phyloP scores from a whole-genome alignment of 2,113 vertebrate genomes.

The Hippopotamus amphibius region DNA sequence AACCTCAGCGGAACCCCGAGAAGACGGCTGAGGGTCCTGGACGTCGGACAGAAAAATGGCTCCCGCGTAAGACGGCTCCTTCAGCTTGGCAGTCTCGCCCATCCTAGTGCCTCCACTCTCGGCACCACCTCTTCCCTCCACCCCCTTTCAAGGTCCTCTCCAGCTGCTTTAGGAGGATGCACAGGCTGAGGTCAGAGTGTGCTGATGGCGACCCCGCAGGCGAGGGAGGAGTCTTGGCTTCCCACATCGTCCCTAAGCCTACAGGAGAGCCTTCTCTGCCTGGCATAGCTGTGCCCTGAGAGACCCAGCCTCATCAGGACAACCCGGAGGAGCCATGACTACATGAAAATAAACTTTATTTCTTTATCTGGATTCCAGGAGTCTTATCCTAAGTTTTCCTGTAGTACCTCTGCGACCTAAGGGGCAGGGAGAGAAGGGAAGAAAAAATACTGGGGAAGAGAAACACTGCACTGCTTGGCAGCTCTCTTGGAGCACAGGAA shows the following conservation, averaged over 20 bases:
- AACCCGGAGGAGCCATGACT: slow-evolving; percentile 60
- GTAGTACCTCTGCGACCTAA: slow-evolving; percentile 65
- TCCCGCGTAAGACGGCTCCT: neutral
- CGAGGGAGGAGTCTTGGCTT: neutral
- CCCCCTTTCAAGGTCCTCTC: neutral
- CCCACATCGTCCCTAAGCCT: neutral
- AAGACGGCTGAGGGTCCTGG: neutral
- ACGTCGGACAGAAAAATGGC: neutral
- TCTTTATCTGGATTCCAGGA: slow-evolving; percentile 53
- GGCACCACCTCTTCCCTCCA: neutral
- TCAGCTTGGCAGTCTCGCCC: neutral
- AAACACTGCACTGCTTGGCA: slow-evolving; percentile 60
- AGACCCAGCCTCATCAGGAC: neutral
- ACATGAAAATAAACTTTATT: slow-evolving; percentile 62
- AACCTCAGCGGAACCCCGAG: neutral
- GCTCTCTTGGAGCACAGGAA: slow-evolving; percentile 37
- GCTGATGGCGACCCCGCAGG: neutral
- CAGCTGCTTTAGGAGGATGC: neutral
- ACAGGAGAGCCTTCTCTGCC: neutral
- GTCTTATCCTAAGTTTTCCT: slow-evolving; percentile 71
- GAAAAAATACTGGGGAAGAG: slow-evolving; percentile 31
- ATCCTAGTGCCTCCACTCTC: neutral
- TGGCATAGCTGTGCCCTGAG: neutral
- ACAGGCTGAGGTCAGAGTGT: neutral
- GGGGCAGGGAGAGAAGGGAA: neutral